Conservation (phyloP, 1,140 invertebrate genomes). For the Drosophila nasuta region DNA sequence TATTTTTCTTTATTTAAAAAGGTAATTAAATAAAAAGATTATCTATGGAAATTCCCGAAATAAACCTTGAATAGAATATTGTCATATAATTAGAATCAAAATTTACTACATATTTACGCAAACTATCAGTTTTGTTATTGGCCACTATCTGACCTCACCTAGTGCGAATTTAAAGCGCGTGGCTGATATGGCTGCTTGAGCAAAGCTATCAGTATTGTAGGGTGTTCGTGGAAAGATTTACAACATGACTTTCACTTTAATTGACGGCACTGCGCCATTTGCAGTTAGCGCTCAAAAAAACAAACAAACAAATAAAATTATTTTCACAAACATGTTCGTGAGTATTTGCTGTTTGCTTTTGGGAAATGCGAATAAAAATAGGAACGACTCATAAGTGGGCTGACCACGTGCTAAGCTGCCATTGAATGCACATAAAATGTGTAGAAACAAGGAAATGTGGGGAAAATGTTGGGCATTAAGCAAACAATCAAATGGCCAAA, state of each 20-base stretch:
- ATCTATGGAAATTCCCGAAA: not conserved
- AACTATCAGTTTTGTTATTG: not conserved
- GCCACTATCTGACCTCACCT: not conserved
- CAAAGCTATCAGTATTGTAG: not conserved
- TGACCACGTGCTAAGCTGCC: conserved; percentile 63
- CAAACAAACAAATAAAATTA: conserved; percentile 40
- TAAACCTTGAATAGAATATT: not conserved
- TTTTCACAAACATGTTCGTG: conserved; percentile 53
- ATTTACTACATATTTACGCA: not conserved
- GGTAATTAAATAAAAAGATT: not conserved
- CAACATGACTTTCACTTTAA: conserved; percentile 62
- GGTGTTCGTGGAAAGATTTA: conserved; percentile 10
- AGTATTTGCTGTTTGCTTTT: conserved; percentile 11
- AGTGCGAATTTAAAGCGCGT: conserved; percentile 1
- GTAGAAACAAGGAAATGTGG: conserved; percentile 27
- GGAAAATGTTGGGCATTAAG: conserved; percentile 30
- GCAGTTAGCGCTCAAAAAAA: conserved; percentile 9
- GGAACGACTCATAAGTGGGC: conserved; percentile 10
- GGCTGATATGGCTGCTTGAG: conserved; percentile 1
- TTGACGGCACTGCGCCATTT: conserved; percentile 56
- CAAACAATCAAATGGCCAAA: conserved; percentile 15
- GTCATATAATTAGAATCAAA: not conserved
- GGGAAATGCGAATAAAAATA: too few relatives aligned
- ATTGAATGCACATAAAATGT: conserved; percentile 63
- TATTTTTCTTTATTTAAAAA: not conserved